Percentiles rank a stretch among this genome's conserved stretches.
Evolutionary conservation across 2,113 vertebrate genomes (phyloP).

Genomic region (Climacteris rufus): DNA sequence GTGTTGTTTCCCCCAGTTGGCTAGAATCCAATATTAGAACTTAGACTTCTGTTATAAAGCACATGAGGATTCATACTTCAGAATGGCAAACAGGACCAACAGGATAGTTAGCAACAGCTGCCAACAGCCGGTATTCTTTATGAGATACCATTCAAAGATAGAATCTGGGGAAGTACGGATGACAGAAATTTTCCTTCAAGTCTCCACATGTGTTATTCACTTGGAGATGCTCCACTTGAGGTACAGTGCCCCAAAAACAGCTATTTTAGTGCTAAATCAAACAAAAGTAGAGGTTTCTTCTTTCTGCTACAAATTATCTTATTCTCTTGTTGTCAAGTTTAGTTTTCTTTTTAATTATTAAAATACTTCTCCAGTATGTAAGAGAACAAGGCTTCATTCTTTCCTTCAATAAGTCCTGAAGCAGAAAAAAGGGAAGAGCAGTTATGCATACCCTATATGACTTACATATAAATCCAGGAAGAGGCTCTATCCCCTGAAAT

Average conservation of each 20-base stretch:
- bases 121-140: background rate
- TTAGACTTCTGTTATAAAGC: background rate
- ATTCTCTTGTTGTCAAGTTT: background rate
- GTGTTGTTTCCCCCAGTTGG: background rate
- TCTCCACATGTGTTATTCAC: background rate
- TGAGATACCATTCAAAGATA: background rate
- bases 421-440: background rate
- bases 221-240: background rate
- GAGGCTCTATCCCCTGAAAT: background rate
- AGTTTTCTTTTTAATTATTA: background rate
- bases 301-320: background rate
- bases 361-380: background rate
- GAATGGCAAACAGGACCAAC: background rate
- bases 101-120: background rate
- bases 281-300: background rate
- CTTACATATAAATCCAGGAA: background rate
- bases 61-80: background rate
- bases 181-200: background rate
- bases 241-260: background rate
- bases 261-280: background rate
- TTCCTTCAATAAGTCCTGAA: background rate
- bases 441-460: fast-evolving
- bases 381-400: background rate
- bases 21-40: background rate
- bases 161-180: background rate